Percentiles rank a stretch among this genome's conserved stretches.
Conservation (phyloP, 2,113 vertebrate genomes). For the Manacus vitellinus region DNA sequence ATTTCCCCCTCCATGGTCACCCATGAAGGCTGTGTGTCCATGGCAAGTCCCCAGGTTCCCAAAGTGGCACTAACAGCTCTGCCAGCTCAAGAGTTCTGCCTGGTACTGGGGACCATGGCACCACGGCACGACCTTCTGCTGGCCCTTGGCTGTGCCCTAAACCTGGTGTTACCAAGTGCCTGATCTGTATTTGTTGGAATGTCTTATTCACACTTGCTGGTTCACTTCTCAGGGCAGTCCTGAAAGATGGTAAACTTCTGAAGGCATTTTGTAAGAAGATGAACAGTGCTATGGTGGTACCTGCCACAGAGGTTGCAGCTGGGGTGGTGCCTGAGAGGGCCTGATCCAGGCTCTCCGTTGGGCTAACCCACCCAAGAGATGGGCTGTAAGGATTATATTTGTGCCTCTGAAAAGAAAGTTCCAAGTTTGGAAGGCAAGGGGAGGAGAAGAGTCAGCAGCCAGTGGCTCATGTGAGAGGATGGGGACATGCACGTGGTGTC, state of each 20-base stretch:
- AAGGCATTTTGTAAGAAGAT: not conserved
- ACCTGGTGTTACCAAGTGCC: not conserved
- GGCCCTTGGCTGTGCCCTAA: not conserved
- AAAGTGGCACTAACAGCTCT: not conserved
- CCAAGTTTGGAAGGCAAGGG: not conserved
- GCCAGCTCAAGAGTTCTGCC: not conserved
- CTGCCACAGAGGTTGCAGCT: not conserved
- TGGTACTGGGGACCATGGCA: not conserved
- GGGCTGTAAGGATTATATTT: not conserved
- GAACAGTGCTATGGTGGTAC: fast-evolving
- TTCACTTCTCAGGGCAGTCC: not conserved
- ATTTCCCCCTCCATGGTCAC: not conserved
- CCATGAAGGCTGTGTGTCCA: fast-evolving
- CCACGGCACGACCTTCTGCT: not conserved
- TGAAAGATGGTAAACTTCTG: not conserved
- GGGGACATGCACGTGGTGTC: not conserved
- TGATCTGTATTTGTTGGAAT: not conserved
- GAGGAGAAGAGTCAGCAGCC: not conserved
- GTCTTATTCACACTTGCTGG: not conserved
- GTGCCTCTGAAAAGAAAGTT: not conserved
- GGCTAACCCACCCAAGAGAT: not conserved
- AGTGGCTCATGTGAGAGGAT: not conserved
- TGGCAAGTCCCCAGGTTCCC: not conserved
- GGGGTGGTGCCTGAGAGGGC: not conserved
- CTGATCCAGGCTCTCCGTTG: not conserved